Percentiles rank a stretch among this genome's conserved stretches.
phyloP scores from a whole-genome alignment of 2,113 vertebrate species.

The Chaenocephalus aceratus region DNA sequence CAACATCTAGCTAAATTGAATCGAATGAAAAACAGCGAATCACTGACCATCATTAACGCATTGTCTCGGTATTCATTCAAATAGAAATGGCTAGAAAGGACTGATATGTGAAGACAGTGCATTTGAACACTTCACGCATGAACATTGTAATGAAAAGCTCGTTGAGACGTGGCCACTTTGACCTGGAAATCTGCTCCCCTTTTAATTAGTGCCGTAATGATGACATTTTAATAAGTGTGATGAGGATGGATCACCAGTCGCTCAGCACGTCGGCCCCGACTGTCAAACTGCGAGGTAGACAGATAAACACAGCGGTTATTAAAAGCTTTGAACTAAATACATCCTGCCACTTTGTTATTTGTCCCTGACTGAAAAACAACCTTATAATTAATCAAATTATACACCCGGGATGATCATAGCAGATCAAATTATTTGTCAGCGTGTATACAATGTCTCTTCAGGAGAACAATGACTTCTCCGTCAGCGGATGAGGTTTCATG shows the following conservation, averaged over 20 bases:
- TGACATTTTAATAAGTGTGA: conserved; percentile 45
- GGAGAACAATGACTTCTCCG: background rate
- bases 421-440: background rate
- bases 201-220: conserved; percentile 38
- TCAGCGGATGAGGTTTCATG: background rate
- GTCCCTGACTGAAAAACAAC: conserved; percentile 4
- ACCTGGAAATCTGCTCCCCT: conserved; percentile 10
- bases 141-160: background rate
- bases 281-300: conserved; percentile 12
- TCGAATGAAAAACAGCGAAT: no score
- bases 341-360: background rate
- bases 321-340: conserved; percentile 4
- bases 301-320: conserved; percentile 27
- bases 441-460: background rate
- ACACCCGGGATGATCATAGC: background rate
- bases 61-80: no score
- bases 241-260: conserved; percentile 34
- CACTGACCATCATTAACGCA: no score
- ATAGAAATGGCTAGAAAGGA: no score
- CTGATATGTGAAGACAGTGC: no score
- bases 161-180: background rate
- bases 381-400: background rate
- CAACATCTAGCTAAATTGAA: no score
- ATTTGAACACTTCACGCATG: background rate
- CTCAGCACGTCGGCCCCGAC: background rate